These are phyloP conservation scores for Intellagama lesueurii DNA, from an alignment of 2,797 vertebrate species.

Conservation along the genomic window DNA sequence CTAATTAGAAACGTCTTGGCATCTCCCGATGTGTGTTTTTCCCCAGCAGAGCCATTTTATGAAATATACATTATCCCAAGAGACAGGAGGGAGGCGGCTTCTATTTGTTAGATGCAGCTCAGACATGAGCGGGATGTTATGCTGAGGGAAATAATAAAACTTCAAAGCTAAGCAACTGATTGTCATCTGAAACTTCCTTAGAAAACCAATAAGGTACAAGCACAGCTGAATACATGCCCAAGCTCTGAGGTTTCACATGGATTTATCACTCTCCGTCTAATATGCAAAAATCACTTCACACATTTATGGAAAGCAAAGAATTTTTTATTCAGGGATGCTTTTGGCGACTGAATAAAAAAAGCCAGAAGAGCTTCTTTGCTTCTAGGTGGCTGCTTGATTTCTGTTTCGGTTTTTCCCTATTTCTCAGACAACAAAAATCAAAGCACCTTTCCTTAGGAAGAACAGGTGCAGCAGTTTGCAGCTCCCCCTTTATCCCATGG, in stretches of 20 bases:
- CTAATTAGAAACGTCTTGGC: slow-evolving; percentile 53
- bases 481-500: too few species aligned
- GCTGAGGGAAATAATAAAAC: neutral
- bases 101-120: neutral
- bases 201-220: slow-evolving; percentile 25
- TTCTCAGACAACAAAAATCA: too few species aligned
- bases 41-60: slow-evolving; percentile 23
- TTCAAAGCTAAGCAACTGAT: slow-evolving; percentile 12
- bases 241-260: neutral
- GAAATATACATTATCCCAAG: slow-evolving; percentile 22
- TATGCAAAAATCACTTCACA: neutral
- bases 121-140: neutral
- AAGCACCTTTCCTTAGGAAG: too few species aligned
- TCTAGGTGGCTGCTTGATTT: too few species aligned
- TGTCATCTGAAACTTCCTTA: slow-evolving; percentile 15
- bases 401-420: too few species aligned
- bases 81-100: neutral
- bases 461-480: too few species aligned
- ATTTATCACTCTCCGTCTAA: neutral
- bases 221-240: too few species aligned
- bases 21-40: neutral
- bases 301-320: too few species aligned
- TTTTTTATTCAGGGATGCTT: too few species aligned
- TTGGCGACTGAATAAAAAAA: too few species aligned
- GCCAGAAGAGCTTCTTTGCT: too few species aligned